Conservation (phyloP, 1,140 invertebrate genomes). For the Heliconius hewitsoni region DNA sequence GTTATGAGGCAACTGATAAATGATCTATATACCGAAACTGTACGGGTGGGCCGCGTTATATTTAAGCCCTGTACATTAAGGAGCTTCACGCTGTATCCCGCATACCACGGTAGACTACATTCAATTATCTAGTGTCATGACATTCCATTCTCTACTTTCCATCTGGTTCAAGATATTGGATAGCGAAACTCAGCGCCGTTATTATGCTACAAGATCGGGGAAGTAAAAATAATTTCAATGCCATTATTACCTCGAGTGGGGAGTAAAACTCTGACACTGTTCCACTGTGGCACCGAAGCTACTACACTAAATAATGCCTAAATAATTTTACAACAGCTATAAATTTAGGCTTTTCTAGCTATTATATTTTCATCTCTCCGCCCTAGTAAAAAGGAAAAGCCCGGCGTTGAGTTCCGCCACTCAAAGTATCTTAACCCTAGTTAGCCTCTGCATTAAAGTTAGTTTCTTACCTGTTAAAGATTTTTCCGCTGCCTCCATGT, state of each 20-base stretch:
- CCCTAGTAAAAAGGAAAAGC: background rate
- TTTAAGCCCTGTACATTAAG: background rate
- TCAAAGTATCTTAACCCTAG: background rate
- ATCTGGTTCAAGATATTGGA: no score
- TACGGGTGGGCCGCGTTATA: constrained; percentile 19
- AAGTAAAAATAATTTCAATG: no score
- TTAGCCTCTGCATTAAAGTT: background rate
- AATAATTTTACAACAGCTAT: no score
- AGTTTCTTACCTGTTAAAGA: background rate
- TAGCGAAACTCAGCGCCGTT: no score
- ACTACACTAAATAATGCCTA: no score
- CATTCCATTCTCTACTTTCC: no score
- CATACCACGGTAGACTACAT: no score
- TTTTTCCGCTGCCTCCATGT: background rate
- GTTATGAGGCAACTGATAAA: constrained; percentile 21
- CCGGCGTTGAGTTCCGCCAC: background rate
- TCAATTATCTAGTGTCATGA: no score
- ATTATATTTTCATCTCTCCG: background rate
- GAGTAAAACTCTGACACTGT: no score
- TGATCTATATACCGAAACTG: background rate
- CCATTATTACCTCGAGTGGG: background rate
- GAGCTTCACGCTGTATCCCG: background rate
- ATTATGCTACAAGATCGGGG: no score
- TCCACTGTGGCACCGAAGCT: no score
- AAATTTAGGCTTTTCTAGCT: no score